phyloP scores from a whole-genome alignment of 92 coral and sea anemone species.

The Montipora capitata region DNA sequence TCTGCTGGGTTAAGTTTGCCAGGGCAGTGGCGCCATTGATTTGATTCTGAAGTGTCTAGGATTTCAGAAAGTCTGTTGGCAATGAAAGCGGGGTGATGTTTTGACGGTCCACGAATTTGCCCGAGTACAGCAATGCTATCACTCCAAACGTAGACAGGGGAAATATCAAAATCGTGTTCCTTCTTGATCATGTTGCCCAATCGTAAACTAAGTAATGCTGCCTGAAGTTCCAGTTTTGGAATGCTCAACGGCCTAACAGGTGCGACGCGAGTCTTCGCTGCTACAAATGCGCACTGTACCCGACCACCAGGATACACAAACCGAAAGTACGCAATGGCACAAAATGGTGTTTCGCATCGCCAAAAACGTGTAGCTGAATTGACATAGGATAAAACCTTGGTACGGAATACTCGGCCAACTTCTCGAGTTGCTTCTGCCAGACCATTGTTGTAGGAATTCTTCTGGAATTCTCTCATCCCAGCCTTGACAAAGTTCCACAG shows the following conservation, averaged over 20 bases:
- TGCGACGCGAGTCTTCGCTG: constrained; percentile 46
- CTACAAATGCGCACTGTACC: constrained; percentile 31
- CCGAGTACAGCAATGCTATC: constrained; percentile 37
- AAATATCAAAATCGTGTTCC: constrained; percentile 13
- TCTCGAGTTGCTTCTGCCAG: constrained; percentile 9
- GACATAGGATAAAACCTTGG: constrained; percentile 41
- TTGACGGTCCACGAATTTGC: constrained; percentile 31
- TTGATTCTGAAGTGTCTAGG: constrained; percentile 40
- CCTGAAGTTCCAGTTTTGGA: constrained; percentile 42
- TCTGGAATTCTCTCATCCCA: constrained; percentile 66
- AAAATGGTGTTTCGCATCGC: constrained; percentile 32
- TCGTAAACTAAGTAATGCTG: neutral
- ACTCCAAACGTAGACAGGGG: constrained; percentile 14
- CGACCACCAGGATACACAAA: constrained; percentile 29
- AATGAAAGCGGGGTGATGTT: constrained; percentile 46
- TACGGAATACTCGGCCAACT: constrained; percentile 2
- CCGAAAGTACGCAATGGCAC: constrained; percentile 59
- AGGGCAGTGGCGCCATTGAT: constrained; percentile 58
- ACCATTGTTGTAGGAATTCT: constrained; percentile 43
- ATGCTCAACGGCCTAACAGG: constrained; percentile 33
- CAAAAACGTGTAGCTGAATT: constrained; percentile 47
- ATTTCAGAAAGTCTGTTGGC: constrained; percentile 63
- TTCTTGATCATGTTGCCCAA: constrained; percentile 13
- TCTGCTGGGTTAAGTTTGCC: constrained; percentile 64
- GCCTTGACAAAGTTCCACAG: constrained; percentile 52